Evolutionary conservation across 2,888 invertebrate genomes (phyloP).

Genomic region (Salpingus planirostris): DNA sequence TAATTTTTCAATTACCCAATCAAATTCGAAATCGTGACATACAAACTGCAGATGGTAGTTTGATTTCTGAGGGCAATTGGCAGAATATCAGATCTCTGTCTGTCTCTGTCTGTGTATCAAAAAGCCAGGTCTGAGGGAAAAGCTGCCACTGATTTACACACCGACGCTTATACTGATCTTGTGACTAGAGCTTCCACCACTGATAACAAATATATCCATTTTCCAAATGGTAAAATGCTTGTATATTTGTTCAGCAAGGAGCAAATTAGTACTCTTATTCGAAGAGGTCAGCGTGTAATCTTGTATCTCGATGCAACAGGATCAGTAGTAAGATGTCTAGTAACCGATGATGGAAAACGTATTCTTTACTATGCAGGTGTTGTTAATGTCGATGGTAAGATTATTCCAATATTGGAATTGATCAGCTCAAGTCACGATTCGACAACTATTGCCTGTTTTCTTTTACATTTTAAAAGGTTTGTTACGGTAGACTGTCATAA

Average conservation of each 20-base stretch:
- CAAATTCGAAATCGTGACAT: no score
- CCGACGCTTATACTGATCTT: background rate
- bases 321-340: background rate
- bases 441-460: background rate
- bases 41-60: no score
- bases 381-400: background rate
- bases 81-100: background rate
- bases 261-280: background rate
- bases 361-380: background rate
- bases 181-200: background rate
- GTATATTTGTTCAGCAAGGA: background rate
- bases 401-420: background rate
- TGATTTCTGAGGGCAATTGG: background rate
- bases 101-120: background rate
- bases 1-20: no score
- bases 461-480: background rate
- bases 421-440: background rate
- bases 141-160: background rate
- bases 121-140: background rate
- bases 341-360: background rate
- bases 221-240: background rate
- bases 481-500: background rate
- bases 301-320: background rate
- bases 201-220: background rate
- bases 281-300: background rate